Evolutionary conservation across 2,888 invertebrate species (phyloP).

Genomic region (Balanococcus diminutus): DNA sequence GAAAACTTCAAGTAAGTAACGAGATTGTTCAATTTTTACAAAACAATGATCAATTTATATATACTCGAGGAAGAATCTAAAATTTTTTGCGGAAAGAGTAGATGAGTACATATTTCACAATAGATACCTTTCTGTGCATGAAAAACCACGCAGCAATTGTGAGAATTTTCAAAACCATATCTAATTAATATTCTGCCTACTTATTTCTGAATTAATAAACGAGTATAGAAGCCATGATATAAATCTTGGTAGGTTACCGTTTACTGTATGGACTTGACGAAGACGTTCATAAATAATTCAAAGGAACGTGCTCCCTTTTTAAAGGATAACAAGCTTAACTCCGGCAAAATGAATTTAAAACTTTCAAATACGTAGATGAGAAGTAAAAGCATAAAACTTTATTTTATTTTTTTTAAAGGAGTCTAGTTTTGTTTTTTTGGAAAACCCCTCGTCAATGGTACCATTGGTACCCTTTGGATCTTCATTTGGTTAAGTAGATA

Average conservation of each 20-base stretch:
- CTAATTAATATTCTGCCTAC: not conserved
- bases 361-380: not conserved
- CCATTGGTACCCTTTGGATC: not conserved
- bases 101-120: not conserved
- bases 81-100: no score
- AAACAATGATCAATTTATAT: not conserved
- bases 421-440: not conserved
- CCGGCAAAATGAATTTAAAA: not conserved
- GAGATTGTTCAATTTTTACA: not conserved
- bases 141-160: not conserved
- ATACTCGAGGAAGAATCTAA: not conserved
- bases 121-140: no score
- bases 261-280: not conserved
- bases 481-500: not conserved
- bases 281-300: not conserved
- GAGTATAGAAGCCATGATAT: not conserved
- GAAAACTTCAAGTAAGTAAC: not conserved
- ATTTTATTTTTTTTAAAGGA: not conserved
- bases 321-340: not conserved
- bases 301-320: not conserved
- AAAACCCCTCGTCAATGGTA: not conserved
- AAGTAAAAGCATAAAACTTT: not conserved
- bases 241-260: not conserved
- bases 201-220: not conserved
- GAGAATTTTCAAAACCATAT: not conserved